These are phyloP conservation scores for Pteria penguin DNA, from an alignment of 2,888 invertebrate genomes.

Conservation along the genomic window DNA sequence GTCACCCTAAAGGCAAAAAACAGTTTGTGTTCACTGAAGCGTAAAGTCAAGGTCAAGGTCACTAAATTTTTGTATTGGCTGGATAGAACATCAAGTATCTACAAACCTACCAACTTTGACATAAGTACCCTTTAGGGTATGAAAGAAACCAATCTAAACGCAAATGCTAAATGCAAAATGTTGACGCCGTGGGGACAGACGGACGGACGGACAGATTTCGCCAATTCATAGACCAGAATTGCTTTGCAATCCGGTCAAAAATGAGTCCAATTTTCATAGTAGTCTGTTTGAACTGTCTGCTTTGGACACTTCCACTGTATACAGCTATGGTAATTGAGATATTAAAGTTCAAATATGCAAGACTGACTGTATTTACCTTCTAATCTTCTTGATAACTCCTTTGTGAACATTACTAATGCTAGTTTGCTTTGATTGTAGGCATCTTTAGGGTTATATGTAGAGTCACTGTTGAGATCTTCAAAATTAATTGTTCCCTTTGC, in stretches of 20 bases:
- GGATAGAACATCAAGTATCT: too few species aligned
- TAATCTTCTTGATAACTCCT: conserved; percentile 70
- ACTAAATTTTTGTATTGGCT: too few species aligned
- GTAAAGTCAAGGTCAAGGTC: too few species aligned
- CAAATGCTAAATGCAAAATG: too few species aligned
- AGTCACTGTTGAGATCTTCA: conserved; percentile 75
- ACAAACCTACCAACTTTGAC: too few species aligned
- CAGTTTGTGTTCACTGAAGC: too few species aligned
- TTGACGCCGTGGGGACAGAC: background rate
- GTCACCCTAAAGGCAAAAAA: too few species aligned
- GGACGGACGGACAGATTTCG: background rate
- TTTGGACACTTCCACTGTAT: too few species aligned
- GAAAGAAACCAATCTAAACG: too few species aligned
- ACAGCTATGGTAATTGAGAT: background rate
- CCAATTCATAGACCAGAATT: background rate
- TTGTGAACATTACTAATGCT: conserved; percentile 74
- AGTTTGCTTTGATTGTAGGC: conserved; percentile 78
- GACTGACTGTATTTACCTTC: conserved; percentile 68
- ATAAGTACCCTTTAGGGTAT: too few species aligned
- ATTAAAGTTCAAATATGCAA: background rate
- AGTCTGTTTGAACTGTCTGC: too few species aligned
- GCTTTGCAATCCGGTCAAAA: background rate
- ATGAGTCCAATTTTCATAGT: too few species aligned
- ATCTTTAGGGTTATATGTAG: conserved; percentile 61
- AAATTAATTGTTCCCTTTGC: conserved; percentile 73